Evolutionary conservation across 2,888 invertebrate species (phyloP), one percentile per base, ranked within the genome.

Genomic region (Chalcosyrphus nemorum): DNA sequence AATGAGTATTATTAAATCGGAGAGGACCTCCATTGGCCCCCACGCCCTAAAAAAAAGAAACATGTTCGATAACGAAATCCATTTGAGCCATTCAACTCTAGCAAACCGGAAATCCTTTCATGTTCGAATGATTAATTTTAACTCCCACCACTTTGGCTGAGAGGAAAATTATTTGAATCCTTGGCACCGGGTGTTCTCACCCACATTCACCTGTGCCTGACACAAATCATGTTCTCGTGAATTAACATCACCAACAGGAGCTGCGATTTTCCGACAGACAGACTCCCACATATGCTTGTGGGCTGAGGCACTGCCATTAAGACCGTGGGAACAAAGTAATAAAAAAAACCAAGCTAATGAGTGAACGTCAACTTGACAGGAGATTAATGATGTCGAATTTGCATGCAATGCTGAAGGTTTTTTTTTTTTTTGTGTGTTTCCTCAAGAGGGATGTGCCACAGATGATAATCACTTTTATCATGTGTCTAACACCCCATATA

Each of bases 81-180:
- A 63, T 70, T 70, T 70, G 29, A 77, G 24, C 52, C 61, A 70
- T 63, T 77, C 61, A 56, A 38, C 17, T 61, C 47, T 27, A 45
- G 61, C 54, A 56, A 70, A 77, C 15, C 61, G 77, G 70, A 77
- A 77, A 70, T 77, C 77, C 61, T 63, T 77, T 77, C 54, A 70
- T 59, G 50, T 54, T 77, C 13, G 6, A 41, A 50, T 70, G 70
- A 77, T 77, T 70, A 70, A 77, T 77, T 70, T 45, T 24, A 0
- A 21, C 38, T 15, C 38, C 47, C 29, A 21, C 7, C 15, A 19
- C 13, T 21, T 29, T 43, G 41, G 21, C n/a, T 38, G 4, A n/a
- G 2, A 27, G 5, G 41, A 50, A 24, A 71, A 29, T 72, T 59
- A 24, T 59, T 59, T 15, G 15, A 29, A 21, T 56, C 50, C 17